A percentile compares a stretch with the other conserved stretches of the same genome.
phyloP scores from a whole-genome alignment of 2,888 invertebrate genomes.

The Caenorhabditis virilis region DNA sequence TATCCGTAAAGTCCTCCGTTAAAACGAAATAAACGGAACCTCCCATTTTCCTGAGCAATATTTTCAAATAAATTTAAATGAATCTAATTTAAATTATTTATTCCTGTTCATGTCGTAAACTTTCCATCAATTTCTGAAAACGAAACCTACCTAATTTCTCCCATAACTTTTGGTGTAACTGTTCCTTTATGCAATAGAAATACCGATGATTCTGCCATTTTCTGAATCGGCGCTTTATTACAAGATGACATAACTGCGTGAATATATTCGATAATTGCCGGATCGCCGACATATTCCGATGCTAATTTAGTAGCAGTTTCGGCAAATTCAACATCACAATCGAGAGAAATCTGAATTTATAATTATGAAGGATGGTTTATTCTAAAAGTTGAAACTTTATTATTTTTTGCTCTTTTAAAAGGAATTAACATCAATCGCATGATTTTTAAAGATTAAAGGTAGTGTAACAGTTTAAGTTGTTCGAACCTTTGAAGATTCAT shows the following conservation, averaged over 20 bases:
- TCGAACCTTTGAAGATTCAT: too few relatives aligned
- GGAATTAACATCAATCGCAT: too few relatives aligned
- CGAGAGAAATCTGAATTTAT: constrained; percentile 25
- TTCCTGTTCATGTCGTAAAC: background rate
- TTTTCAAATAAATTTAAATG: too few relatives aligned
- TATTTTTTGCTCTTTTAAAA: too few relatives aligned
- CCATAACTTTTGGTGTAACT: constrained; percentile 30
- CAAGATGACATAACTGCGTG: constrained; percentile 48
- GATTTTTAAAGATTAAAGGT: too few relatives aligned
- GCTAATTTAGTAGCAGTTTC: constrained; percentile 34
- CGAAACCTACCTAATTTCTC: constrained; percentile 9
- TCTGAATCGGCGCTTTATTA: constrained; percentile 50
- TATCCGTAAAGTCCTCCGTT: too few relatives aligned
- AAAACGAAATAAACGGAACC: too few relatives aligned
- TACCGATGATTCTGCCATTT: constrained; percentile 37
- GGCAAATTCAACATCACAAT: constrained; percentile 46
- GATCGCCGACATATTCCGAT: constrained; percentile 31
- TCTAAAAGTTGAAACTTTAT: too few relatives aligned
- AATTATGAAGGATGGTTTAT: too few relatives aligned
- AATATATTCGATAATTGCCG: constrained; percentile 32
- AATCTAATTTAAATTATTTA: too few relatives aligned
- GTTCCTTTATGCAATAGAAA: constrained; percentile 26
- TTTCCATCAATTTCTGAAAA: background rate
- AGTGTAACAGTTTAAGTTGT: too few relatives aligned
- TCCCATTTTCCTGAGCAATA: too few relatives aligned